Evolutionary conservation across 1,140 invertebrate genomes (phyloP), one percentile per base, ranked within the genome.

Genomic region (Drosophila jambulina): DNA sequence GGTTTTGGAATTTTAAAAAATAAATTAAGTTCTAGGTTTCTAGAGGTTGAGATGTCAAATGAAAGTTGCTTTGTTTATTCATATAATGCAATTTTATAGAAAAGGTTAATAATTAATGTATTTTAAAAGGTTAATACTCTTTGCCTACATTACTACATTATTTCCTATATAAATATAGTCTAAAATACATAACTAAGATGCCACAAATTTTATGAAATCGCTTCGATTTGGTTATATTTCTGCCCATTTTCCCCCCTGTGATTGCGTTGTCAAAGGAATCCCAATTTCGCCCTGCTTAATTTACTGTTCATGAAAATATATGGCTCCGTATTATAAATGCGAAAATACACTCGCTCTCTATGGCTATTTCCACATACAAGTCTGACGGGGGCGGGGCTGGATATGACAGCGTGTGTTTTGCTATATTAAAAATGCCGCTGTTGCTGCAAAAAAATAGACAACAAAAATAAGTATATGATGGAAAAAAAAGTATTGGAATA

Each of bases 391-490:
- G 48, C 25, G 48, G 45, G 48, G 27, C 40, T 51, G 21, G 49
- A 65, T 76, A 87, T 86, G 84, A 83, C 84, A 88, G 51, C 51
- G n/a, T 69, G 61, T 69, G 61, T 77, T 77, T 63, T 58, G 77
- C 84, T 65, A 75, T 87, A 87, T 87, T 87, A 87, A 87, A 87
- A 87, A 87, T 87, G 84, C 84, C 88, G 84, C 84, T 87, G 80
- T 83, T 64, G 69, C 71, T 83, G 83, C 83, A 87, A 88, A 88
- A 86, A 77, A 61, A 46, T 1, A n/a, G 17, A 12, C 23, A 25
- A 49, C 25, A 57, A 57, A 58, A 34, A 21, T n/a, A 34, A 36
- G 27, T 57, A 56, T 23, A 56, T 25, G 10, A 34, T 29, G 9
- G 25, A 51, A 63, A 36, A 36, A 63, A 74, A 27, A 71, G 59